Base-by-base conservation (phyloP, 1,140 invertebrate genomes). In the Temnothorax longispinosus region DNA sequence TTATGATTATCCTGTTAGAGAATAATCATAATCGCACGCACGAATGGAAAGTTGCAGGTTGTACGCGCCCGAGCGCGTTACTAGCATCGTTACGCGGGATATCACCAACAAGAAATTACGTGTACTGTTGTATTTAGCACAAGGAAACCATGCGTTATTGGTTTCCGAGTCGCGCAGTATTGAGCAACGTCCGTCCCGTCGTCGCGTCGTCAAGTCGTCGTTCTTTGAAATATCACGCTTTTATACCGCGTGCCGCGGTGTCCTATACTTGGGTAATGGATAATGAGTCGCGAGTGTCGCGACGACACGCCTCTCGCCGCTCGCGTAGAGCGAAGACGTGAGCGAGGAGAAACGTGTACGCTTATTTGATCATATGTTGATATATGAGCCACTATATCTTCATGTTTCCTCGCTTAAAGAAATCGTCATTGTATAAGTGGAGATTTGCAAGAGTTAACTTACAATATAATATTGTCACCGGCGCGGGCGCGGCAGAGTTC, bases 121-220 rank as follows among this genome's bases (percentile, higher is more conserved):
- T 41, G 35, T 50, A 32, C 58, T 7, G 32, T 50, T 75, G 50
- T 41, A 77, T 77, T 85, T 54, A 85, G 44, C 74, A n/a, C 74
- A 7, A 76, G 82, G 47, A 78, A 85, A 78, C 38, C 80, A 27
- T 13, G 47, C 44, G 47, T 32, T 85, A 64, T 75, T 58, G 78
- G 64, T 81, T 81, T 81, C 78, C 78, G 64, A 56, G 52, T 15
- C 27, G 54, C 44, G 54, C 15, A 27, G 3, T 76, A 50, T 85
- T 78, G 74, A 85, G 60, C 74, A 78, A 85, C 74, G 60, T 78
- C 58, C 47, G 60, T 52, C 21, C 11, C 47, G 82, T 21, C 56
- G 4, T 21, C 56, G 4, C 15, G 2, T 38, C 47, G 47, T 15
- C 47, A 15, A 27, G 27, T 27, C 6, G 38, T 38, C 52, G 54